phyloP scores from a whole-genome alignment of 64 coral and sea anemone species.

The Catalaphyllia jardinei region DNA sequence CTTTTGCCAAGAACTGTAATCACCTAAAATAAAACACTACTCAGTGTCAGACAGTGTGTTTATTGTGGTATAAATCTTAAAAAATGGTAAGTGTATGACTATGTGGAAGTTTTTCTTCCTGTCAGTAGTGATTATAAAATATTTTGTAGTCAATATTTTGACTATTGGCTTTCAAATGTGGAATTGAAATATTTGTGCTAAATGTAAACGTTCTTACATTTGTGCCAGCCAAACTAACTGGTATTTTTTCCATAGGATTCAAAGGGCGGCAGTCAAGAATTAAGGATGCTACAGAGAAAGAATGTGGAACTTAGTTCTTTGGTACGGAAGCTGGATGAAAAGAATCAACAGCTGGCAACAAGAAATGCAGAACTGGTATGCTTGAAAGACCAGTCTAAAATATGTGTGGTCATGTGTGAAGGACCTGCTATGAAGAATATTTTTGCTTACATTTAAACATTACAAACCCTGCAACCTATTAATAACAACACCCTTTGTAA shows the following conservation, averaged over 20 bases:
- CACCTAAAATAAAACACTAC: background rate
- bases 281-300: slow-evolving; percentile 70
- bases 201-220: background rate
- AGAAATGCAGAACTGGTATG: slow-evolving; percentile 91
- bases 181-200: background rate
- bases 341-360: slow-evolving; percentile 87
- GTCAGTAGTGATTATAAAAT: too few species aligned
- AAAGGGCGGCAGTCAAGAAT: slow-evolving; percentile 46
- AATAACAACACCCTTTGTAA: background rate
- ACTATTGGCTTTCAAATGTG: background rate
- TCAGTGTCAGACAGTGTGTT: background rate
- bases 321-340: slow-evolving; percentile 91
- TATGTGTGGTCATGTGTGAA: slow-evolving; percentile 41
- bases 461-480: background rate
- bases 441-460: background rate
- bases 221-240: background rate
- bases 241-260: slow-evolving; percentile 47
- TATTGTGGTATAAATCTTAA: background rate
- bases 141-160: background rate
- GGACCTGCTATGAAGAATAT: background rate
- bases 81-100: slow-evolving; percentile 9
- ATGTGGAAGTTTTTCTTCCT: background rate
- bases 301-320: slow-evolving; percentile 90
- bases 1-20: slow-evolving; percentile 8
- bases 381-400: background rate